Evolutionary conservation across 1,140 invertebrate genomes (phyloP), one percentile per base, ranked within the genome.

Genomic region (Trachymyrmex septentrionalis): DNA sequence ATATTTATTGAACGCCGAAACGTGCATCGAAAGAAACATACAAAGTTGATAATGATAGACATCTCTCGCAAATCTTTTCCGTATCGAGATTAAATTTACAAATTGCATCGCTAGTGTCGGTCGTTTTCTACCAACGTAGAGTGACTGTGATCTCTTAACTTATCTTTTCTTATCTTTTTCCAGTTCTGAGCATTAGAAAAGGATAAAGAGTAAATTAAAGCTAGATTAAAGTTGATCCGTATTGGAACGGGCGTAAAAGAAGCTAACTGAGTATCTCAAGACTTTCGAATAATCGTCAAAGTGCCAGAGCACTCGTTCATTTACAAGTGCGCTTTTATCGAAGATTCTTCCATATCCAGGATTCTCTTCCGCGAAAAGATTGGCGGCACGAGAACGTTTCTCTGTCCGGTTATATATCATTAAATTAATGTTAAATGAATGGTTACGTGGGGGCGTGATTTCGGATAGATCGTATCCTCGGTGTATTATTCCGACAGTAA

Each of bases 401-500:
- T 16, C 71, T 89, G 72, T 80, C 67, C 72, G 19, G 72, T 69
- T 80, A 86, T 91, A 90, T 94, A 92, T 94, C 90, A 94, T 94
- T 94, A 94, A 94, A 94, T 94, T 92, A 94, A 90, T 92, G 91
- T 91, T 94, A 93, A 94, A 94, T 94, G 92, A 94, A 92, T 88
- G 91, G 92, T 93, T 94, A 93, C 90, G 92, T 92, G 93, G 88
- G 84, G 92, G 91, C 86, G 92, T 92, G 91, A 91, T 91, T 92
- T 91, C 87, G 34, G 63, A 19, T n/a, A 50, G 44, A 63, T 14
- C 85, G 82, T 59, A 72, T 84, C 55, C 38, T 66, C 77, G 81
- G 82, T 82, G 80, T 92, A 86, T 84, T 92, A 88, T 90, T 81
- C 91, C 61, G 78, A 80, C 88, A 91, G 73, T 91, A 91, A 94